Evolutionary conservation across 1,140 invertebrate genomes (phyloP), one percentile per base, ranked within the genome.

Genomic region (Leptonema lineaticorne): DNA sequence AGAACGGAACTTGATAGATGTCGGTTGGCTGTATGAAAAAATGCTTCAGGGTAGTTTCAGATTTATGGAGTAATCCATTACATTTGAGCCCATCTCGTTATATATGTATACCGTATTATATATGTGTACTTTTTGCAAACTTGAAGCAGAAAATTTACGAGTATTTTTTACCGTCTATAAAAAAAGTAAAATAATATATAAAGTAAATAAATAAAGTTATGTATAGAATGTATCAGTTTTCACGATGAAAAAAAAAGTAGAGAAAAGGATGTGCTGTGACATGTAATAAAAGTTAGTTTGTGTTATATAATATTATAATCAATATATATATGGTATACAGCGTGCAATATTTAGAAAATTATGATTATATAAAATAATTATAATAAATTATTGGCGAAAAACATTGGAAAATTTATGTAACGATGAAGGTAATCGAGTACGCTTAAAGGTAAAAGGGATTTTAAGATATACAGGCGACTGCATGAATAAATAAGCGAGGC

Each of bases 11-110:
- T 53, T 26, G 50, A 53, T 53, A 11, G 50, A 53, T 53, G 50
- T 53, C 50, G 22, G 50, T 53, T 24, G 50, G 27, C 50, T 53
- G 50, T 53, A 53, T 53, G 50, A 53, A 53, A 53, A 53, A 53
- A 53, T 53, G 27, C 50, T 37, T 59, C 33, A 11, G 57, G 57
- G 27, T 59, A 59, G 57, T 59, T 59, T 28, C 57, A 59, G 57
- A 59, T 59, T 59, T 59, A 59, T 59, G 57, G 57, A 30, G 27
- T 59, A 59, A 59, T 59, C 57, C 57, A 59, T 59, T 59, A 59
- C 27, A 29, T 59, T 33, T 16, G 28, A 59, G 57, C 57, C 28
- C 28, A 33, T 30, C 57, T 30, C 57, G 57, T 53, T 24, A 24
- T 53, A 53, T 53, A 53, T 20, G 24, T 33, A 33, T 33, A 33